A percentile compares a stretch with the other conserved stretches of the same genome.
These are phyloP conservation scores for Drosophila persimilis DNA, from an alignment of 1,140 invertebrate genomes.

Conservation along the genomic window DNA sequence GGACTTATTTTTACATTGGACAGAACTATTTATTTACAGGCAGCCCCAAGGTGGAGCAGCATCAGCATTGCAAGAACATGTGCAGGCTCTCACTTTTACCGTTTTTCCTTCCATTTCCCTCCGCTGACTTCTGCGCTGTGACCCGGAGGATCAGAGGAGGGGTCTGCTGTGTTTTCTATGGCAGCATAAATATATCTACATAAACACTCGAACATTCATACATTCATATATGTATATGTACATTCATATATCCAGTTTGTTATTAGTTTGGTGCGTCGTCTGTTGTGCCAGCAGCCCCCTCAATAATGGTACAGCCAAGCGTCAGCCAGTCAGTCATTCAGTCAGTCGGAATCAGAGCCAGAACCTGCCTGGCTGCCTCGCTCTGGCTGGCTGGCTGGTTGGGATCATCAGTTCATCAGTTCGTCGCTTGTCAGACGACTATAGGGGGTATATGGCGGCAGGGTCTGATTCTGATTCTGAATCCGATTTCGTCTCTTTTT, in stretches of 20 bases:
- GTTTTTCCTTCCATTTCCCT: constrained; percentile 9
- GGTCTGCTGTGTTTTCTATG: constrained; percentile 21
- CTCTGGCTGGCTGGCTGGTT: no score
- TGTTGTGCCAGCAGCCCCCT: constrained; percentile 32
- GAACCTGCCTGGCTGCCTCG: constrained; percentile 2
- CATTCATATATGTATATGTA: constrained; percentile 19
- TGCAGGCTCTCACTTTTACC: constrained; percentile 40
- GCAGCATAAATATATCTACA: background rate
- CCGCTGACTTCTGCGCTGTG: constrained; percentile 3
- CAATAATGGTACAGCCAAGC: constrained; percentile 39
- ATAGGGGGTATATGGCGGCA: constrained; percentile 3
- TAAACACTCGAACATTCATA: constrained; percentile 1
- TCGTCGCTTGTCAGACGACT: constrained; percentile 30
- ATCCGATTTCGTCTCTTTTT: constrained; percentile 33
- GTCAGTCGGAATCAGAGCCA: background rate
- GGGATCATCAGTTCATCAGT: constrained; percentile 3
- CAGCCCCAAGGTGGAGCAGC: constrained; percentile 19
- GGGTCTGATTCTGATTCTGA: constrained; percentile 31
- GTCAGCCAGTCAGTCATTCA: constrained; percentile 21
- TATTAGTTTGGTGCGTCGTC: constrained; percentile 12
- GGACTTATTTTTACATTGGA: constrained; percentile 16
- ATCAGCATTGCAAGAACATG: constrained; percentile 39
- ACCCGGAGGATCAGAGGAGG: no score
- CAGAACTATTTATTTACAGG: constrained; percentile 65
- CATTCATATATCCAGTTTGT: constrained; percentile 18